A percentile compares a stretch with the other conserved stretches of the same genome.
These are phyloP conservation scores for Chamaetylas fuelleborni DNA, from an alignment of 2,113 vertebrate genomes.

Conservation along the genomic window DNA sequence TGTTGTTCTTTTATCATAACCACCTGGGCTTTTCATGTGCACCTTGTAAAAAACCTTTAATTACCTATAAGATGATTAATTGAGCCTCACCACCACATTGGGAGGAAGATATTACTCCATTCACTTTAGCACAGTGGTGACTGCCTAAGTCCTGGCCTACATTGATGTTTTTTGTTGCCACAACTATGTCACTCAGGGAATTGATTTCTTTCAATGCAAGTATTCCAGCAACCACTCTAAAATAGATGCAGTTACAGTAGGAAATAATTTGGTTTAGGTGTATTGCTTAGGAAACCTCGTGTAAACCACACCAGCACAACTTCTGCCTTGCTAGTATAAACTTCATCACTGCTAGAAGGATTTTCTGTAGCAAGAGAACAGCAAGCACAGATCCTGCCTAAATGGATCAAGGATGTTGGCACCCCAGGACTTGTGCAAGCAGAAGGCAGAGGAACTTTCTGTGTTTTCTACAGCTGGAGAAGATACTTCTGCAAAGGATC, in stretches of 20 bases:
- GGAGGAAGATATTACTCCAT: neutral
- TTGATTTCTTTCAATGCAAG: neutral
- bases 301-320: neutral
- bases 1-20: constrained; percentile 14
- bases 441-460: neutral
- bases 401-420: neutral
- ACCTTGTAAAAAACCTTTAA: constrained; percentile 28
- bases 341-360: neutral
- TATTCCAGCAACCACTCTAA: constrained; percentile 18
- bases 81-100: neutral
- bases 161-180: neutral
- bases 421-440: neutral
- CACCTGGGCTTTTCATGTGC: neutral
- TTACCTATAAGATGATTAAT: constrained; percentile 20
- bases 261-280: neutral
- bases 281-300: neutral
- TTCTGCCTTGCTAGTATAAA: neutral
- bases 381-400: neutral
- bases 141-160: neutral
- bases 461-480: neutral
- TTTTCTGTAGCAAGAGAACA: neutral
- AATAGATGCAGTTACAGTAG: neutral
- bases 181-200: neutral
- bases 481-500: neutral
- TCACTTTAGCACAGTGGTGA: neutral